Evolutionary conservation across 2,888 invertebrate genomes (phyloP), one percentile per base, ranked within the genome.

Genomic region (Crioceris asparagi): DNA sequence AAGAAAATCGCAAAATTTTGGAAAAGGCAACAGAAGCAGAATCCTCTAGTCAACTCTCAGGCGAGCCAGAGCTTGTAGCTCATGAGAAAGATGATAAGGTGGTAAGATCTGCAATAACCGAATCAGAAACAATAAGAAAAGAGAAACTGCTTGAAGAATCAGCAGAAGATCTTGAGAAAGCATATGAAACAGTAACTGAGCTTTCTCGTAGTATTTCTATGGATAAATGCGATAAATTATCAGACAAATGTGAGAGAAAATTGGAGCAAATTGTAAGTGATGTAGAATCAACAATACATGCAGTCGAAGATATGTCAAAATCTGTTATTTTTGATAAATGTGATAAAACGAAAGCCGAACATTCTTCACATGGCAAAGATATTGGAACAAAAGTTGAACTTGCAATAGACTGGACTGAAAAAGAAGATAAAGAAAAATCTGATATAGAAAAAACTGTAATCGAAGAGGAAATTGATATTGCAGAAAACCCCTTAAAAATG

Each of bases 221-320:
- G 6, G 27, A 27, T 10, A 27, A 27, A 27, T n/a, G n/a, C n/a
- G n/a, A n/a, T n/a, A n/a, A n/a, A n/a, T n/a, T n/a, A 3, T 16
- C 36, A 17, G 44, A 49, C 10, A 53, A 57, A 15, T 55, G 14
- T 7, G 35, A 39, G 27, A 18, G 32, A 8, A 11, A 29, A 8
- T 31, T 45, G n/a, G 39, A 40, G 30, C 17, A 45, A 27, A 26
- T 29, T 4, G 26, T 33, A 17, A 31, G 27, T 32, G 38, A 35
- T 32, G 23, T 39, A 34, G 36, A 39, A 40, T 32, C 45, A 14
- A 27, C 42, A 11, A 39, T 45, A 16, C 35, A 40, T 30, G 38
- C 29, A 1, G 32, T 45, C 3, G 16, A 34, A 11, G 38, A 46
- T 26, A 46, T 45, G 39, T 43, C 43, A 1, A 43, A 46, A 30